Conservation (phyloP, 2,888 invertebrate genomes). For the Thereva nobilitata region DNA sequence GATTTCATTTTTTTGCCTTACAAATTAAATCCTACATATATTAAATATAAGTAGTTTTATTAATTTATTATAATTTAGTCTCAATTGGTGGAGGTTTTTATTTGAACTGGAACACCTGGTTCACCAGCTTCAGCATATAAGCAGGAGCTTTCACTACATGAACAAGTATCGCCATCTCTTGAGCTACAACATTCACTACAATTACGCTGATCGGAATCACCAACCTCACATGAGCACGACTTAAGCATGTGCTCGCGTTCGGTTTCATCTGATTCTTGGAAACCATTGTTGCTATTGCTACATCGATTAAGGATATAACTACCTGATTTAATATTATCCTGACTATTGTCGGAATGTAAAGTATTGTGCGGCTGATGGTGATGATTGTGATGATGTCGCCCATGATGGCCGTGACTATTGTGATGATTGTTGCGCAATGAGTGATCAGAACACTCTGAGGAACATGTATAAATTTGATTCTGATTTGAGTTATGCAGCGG, state of each 20-base stretch:
- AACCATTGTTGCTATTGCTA: slow-evolving; percentile 39
- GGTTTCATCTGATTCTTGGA: slow-evolving; percentile 50
- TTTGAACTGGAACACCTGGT: slow-evolving; percentile 46
- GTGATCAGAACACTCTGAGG: slow-evolving; percentile 59
- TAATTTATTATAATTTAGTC: background rate
- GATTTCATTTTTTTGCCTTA: no score
- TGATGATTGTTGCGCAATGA: slow-evolving; percentile 47
- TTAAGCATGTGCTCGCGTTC: slow-evolving; percentile 46
- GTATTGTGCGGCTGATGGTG: slow-evolving; percentile 41
- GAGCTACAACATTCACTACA: slow-evolving; percentile 60
- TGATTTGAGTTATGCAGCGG: slow-evolving; percentile 53
- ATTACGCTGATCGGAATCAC: slow-evolving; percentile 47
- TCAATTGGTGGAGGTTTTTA: slow-evolving; percentile 39
- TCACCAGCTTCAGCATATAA: slow-evolving; percentile 65
- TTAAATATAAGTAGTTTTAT: no score
- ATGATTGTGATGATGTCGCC: slow-evolving; percentile 40
- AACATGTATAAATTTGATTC: slow-evolving; percentile 57
- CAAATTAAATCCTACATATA: no score
- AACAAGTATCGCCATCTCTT: slow-evolving; percentile 64
- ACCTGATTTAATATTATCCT: slow-evolving; percentile 48
- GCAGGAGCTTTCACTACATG: slow-evolving; percentile 67
- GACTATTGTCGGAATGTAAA: slow-evolving; percentile 49
- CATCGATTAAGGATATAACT: slow-evolving; percentile 38
- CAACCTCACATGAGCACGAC: slow-evolving; percentile 36
- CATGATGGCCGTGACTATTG: slow-evolving; percentile 45